Percentiles rank a stretch among this genome's conserved stretches.
These are phyloP conservation scores for Falco punctatus DNA, from an alignment of 2,113 vertebrate species.

Conservation along the genomic window DNA sequence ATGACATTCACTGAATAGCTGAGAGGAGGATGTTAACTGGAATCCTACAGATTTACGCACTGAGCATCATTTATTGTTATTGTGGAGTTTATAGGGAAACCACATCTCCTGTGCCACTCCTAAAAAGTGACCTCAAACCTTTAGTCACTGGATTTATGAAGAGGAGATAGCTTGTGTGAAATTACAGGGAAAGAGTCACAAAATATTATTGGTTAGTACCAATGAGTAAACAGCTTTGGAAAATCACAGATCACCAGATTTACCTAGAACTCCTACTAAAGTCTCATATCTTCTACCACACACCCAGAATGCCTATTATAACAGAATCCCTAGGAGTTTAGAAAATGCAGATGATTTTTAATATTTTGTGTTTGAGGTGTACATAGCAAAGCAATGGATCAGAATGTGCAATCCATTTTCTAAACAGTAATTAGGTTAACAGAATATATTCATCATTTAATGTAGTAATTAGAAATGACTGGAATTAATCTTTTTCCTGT, in stretches of 20 bases:
- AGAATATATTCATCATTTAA: constrained; percentile 8
- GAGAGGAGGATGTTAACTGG: not conserved
- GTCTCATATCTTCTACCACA: not conserved
- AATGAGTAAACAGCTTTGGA: not conserved
- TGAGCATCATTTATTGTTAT: not conserved
- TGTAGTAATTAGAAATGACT: not conserved
- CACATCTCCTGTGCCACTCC: not conserved
- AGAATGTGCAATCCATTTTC: constrained; percentile 18
- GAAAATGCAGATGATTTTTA: not conserved
- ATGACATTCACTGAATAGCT: not conserved
- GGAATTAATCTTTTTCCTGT: not conserved
- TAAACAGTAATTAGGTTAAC: constrained; percentile 22
- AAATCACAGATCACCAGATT: not conserved
- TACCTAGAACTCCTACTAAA: not conserved
- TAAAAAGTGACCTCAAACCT: not conserved
- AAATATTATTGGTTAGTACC: not conserved
- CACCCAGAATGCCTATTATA: not conserved
- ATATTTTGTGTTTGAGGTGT: not conserved
- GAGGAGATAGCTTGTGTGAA: not conserved
- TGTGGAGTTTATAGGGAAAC: not conserved
- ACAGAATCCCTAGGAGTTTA: not conserved
- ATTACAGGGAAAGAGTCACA: not conserved
- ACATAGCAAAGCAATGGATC: not conserved
- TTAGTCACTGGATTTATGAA: not conserved
- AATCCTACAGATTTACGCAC: not conserved